Base-by-base conservation (phyloP, 2,797 vertebrate genomes). In the Mallotus villosus region DNA sequence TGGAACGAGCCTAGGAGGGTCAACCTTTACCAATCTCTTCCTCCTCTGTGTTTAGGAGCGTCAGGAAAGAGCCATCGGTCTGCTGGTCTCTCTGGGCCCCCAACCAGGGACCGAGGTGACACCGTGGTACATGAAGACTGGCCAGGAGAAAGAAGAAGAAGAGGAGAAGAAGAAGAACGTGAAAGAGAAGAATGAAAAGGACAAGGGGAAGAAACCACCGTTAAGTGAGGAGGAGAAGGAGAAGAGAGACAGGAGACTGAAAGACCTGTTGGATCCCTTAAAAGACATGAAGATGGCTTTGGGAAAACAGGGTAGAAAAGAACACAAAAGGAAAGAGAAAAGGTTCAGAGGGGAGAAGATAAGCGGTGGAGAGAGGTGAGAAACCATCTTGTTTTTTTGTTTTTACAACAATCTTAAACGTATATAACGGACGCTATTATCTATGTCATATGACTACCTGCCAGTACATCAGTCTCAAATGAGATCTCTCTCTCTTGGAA, bases 1-100 rank as follows among this genome's bases (percentile, higher is more conserved):
- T 46, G 14, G 41, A 51, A 17, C 14, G 8, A 8, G 0, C 32
- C 17, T 8, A 17, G 16, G 21, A 51, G 19, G 9, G 32, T 7
- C 5, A 34, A 34, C 7, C 0, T 34, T 34, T 34, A 7, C 32
- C 24, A 67, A 60, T 22, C 21, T 53, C 9, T 29, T 67, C 8
- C 24, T 9, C 25, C 2, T 25, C 21, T 55, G 19, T 27, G 22
- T 12, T 61, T 72, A 97, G 95, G 95, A 97, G 81, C 93, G 89
- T 25, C 94, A 94, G 68, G 95, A 97, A 71, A 93, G 94, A 57
- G 94, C 95, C 4, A 92, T 97, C 53, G 96, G 96, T 27, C 87
- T 96, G 73, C 91, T 97, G 70, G 96, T 96, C 0, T 97, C 95
- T 67, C 84, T 97, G 17, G 96, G 95, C 25, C 96, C 96, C 1